Percentiles rank a stretch among this genome's conserved stretches.
These are phyloP conservation scores for Sebastes fasciatus DNA, from an alignment of 2,113 vertebrate genomes.

Conservation along the genomic window DNA sequence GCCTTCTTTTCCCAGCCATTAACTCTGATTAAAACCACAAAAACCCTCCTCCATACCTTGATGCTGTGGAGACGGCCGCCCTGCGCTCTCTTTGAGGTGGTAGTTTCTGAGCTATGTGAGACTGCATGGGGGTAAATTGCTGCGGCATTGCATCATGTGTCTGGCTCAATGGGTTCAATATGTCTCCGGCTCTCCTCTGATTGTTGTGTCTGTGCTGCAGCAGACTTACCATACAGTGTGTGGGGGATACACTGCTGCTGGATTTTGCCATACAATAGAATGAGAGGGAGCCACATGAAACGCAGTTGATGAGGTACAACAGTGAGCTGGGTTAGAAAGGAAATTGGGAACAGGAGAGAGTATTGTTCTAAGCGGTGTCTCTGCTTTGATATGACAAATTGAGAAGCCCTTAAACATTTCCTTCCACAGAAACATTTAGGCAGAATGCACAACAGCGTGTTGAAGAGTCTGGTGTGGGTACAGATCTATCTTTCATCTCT, in stretches of 20 bases:
- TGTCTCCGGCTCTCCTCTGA: slow-evolving; percentile 75
- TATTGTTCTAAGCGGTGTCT: slow-evolving; percentile 68
- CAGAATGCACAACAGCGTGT: slow-evolving; percentile 28
- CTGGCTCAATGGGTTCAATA: slow-evolving; percentile 82
- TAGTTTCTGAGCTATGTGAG: slow-evolving; percentile 58
- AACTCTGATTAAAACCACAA: slow-evolving; percentile 75
- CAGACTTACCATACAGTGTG: slow-evolving; percentile 37
- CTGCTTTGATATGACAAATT: slow-evolving; percentile 84
- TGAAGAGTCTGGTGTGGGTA: slow-evolving; percentile 26
- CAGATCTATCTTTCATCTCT: slow-evolving; percentile 49
- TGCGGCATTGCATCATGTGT: slow-evolving; percentile 84
- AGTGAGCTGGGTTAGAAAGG: slow-evolving; percentile 68
- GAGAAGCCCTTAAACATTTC: slow-evolving; percentile 78
- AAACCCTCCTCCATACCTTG: slow-evolving; percentile 61
- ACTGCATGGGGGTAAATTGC: slow-evolving; percentile 72
- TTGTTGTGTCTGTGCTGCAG: slow-evolving; percentile 82
- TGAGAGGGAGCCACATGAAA: slow-evolving; percentile 83
- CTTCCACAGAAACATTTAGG: slow-evolving; percentile 60
- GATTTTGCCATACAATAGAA: slow-evolving; percentile 71
- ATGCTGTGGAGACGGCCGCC: slow-evolving; percentile 44
- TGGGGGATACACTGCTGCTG: slow-evolving; percentile 54
- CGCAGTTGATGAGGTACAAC: slow-evolving; percentile 75
- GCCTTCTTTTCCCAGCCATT: slow-evolving; percentile 57
- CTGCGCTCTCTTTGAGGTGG: slow-evolving; percentile 60
- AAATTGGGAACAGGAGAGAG: slow-evolving; percentile 80